Evolutionary conservation across 2,113 vertebrate species (phyloP).

Genomic region (Ptilorrhoa leucosticta): DNA sequence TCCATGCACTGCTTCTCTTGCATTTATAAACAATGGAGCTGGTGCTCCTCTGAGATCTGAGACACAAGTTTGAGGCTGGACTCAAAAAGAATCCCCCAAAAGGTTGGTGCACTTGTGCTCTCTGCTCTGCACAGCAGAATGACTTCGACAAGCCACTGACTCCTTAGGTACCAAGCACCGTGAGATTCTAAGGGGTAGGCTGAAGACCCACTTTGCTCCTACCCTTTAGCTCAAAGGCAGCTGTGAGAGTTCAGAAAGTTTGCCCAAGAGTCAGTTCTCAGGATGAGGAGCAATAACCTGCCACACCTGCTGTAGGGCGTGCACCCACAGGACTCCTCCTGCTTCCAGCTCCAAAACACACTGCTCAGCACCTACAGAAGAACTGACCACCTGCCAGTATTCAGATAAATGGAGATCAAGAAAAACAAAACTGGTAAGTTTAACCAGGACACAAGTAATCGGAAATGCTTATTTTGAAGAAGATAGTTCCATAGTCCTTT

Average conservation of each 20-base stretch:
- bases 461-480: not conserved
- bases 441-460: not conserved
- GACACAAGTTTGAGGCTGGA: not conserved
- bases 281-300: not conserved
- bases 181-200: not conserved
- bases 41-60: not conserved
- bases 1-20: not conserved
- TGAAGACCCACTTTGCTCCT: not conserved
- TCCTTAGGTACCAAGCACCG: not conserved
- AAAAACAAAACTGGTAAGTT: not conserved
- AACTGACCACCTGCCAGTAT: not conserved
- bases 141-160: not conserved
- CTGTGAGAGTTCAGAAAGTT: not conserved
- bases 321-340: not conserved
- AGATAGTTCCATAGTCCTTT: not conserved
- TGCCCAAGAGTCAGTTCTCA: not conserved
- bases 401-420: not conserved
- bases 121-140: not conserved
- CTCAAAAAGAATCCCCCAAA: not conserved
- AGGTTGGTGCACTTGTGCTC: not conserved
- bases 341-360: not conserved
- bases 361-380: accelerated
- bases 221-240: not conserved
- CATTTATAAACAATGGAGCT: not conserved
- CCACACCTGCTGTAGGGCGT: accelerated